Conservation (phyloP, 2,797 vertebrate species). For the Tokudaia muenninki region DNA sequence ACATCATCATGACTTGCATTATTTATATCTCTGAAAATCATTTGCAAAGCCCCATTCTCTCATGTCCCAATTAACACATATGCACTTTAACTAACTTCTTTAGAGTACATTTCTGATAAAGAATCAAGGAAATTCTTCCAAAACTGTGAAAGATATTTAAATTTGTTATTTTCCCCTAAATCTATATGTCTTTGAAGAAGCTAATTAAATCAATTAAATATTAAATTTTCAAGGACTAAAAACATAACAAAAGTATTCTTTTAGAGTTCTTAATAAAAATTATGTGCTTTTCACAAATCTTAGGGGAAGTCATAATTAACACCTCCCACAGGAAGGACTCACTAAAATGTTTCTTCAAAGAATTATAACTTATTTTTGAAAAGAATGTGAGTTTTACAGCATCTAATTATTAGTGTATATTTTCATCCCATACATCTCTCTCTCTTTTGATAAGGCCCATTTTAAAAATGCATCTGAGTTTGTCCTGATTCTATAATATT, state of each 20-base stretch:
- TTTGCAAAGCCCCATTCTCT: neutral
- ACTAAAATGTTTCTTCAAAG: conserved; percentile 46
- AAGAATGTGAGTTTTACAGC: neutral
- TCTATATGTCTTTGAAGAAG: conserved; percentile 63
- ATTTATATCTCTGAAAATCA: neutral
- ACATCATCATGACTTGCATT: neutral
- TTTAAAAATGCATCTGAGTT: neutral
- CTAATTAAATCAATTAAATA: conserved; percentile 77
- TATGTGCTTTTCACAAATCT: conserved; percentile 3
- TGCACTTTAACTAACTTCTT: conserved; percentile 8
- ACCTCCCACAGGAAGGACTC: neutral
- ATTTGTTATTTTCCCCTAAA: conserved; percentile 58
- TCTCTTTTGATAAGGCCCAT: neutral
- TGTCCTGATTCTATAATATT: neutral
- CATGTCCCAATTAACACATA: conserved; percentile 65
- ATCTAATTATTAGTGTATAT: neutral
- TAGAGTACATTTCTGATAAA: conserved; percentile 36
- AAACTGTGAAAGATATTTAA: conserved; percentile 67
- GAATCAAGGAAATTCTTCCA: conserved; percentile 44
- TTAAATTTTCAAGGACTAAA: conserved; percentile 68
- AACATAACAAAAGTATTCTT: conserved; percentile 59
- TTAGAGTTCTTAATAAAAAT: conserved; percentile 52
- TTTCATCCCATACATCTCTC: neutral
- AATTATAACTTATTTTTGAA: conserved; percentile 30
- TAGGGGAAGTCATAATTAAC: conserved; percentile 64